A percentile compares a stretch with the other conserved stretches of the same genome.
Evolutionary conservation across 2,797 vertebrate genomes (phyloP).

Genomic region (Amniataba percoides): DNA sequence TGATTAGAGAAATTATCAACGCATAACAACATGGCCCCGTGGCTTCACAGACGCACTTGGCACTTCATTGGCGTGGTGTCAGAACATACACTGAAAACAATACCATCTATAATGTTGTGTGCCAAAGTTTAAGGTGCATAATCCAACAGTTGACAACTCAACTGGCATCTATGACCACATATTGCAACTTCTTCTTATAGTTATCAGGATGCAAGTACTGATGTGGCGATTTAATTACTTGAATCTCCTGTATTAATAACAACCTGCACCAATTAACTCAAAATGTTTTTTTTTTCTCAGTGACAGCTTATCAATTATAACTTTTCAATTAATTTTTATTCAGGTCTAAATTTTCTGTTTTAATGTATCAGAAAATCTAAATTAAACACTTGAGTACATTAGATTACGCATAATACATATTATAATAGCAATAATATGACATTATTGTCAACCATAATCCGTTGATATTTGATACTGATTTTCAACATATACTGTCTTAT

Average conservation of each 20-base stretch:
- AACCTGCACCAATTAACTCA: neutral
- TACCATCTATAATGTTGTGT: constrained; percentile 23
- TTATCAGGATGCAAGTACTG: neutral
- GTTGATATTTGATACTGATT: too few species aligned
- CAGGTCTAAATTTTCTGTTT: neutral
- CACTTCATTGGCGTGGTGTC: constrained; percentile 22
- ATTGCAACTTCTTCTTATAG: neutral
- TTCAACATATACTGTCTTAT: neutral
- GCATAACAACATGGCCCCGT: constrained; percentile 68
- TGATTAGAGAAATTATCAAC: constrained; percentile 85
- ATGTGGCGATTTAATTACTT: neutral
- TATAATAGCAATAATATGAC: neutral
- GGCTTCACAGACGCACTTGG: constrained; percentile 44
- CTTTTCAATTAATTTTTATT: neutral
- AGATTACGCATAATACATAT: neutral
- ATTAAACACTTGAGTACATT: neutral
- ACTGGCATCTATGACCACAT: neutral
- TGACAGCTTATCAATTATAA: neutral
- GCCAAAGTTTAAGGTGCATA: neutral
- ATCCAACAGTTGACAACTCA: neutral
- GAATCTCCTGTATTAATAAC: neutral
- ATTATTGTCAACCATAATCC: neutral
- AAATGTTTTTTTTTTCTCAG: neutral
- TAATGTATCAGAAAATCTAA: neutral
- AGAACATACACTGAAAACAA: constrained; percentile 27